phyloP scores from a whole-genome alignment of 2,113 vertebrate genomes.

The Corynorhinus townsendii region DNA sequence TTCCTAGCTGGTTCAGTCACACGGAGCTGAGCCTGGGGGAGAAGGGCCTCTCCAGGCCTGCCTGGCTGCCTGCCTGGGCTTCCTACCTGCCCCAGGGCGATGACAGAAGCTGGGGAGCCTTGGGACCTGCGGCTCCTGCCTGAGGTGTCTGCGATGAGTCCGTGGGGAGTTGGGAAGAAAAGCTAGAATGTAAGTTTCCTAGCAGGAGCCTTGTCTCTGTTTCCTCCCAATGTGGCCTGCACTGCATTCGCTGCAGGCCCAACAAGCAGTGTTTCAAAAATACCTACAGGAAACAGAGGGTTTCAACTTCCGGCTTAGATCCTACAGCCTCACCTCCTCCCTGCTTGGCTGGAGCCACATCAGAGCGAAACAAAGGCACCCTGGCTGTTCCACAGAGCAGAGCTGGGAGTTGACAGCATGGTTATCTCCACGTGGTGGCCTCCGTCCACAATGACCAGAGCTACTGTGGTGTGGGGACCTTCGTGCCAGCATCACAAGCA shows the following conservation, averaged over 20 bases:
- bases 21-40: neutral
- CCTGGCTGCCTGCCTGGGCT: neutral
- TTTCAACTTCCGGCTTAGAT: neutral
- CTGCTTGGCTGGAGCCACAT: neutral
- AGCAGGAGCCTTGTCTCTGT: neutral
- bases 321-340: neutral
- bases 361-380: neutral
- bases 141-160: neutral
- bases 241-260: neutral
- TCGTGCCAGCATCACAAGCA: neutral
- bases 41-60: neutral
- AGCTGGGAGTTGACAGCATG: neutral
- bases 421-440: neutral
- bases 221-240: neutral
- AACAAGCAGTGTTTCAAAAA: neutral
- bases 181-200: neutral
- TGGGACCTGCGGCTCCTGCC: neutral
- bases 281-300: neutral
- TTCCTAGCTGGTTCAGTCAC: neutral
- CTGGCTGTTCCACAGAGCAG: neutral
- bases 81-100: neutral
- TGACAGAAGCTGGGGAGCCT: neutral
- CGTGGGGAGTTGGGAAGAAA: accelerated
- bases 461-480: neutral
- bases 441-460: neutral